Evolutionary conservation across 2,113 vertebrate genomes (phyloP).

Genomic region (Tapirus terrestris): DNA sequence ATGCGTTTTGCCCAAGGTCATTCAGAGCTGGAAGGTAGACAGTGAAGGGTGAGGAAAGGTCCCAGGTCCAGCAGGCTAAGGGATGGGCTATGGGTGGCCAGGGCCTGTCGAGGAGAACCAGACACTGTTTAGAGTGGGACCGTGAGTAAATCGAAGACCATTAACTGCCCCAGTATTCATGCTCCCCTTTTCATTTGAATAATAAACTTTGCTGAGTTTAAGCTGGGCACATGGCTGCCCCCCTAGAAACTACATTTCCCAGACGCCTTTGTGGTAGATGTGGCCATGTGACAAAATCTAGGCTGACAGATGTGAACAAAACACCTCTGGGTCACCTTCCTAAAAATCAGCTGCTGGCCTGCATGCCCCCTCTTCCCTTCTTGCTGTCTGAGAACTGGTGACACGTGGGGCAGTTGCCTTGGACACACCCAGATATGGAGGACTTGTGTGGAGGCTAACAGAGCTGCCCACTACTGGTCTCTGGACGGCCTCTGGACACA

Average conservation of each 20-base stretch:
- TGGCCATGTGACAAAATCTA: neutral
- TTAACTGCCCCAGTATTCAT: neutral
- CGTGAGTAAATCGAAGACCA: neutral
- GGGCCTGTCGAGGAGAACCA: rapidly evolving
- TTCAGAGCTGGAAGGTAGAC: neutral
- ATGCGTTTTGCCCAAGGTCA: neutral
- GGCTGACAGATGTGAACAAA: neutral
- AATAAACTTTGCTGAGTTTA: neutral
- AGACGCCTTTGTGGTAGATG: rapidly evolving
- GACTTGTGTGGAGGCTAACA: neutral
- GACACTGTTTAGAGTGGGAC: neutral
- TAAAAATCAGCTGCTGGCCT: neutral
- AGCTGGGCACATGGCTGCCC: neutral
- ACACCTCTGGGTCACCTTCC: neutral
- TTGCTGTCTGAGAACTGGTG: neutral
- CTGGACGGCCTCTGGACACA: neutral
- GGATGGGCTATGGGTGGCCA: neutral
- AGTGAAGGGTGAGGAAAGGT: neutral
- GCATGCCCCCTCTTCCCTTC: rapidly evolving
- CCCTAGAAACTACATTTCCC: neutral
- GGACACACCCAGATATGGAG: neutral
- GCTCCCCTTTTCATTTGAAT: neutral
- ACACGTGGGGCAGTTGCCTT: neutral
- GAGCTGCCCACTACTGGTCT: neutral
- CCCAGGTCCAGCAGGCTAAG: neutral